A percentile compares a stretch with the other conserved stretches of the same genome.
phyloP scores from a whole-genome alignment of 2,113 vertebrate genomes.

The Bufo gargarizans region DNA sequence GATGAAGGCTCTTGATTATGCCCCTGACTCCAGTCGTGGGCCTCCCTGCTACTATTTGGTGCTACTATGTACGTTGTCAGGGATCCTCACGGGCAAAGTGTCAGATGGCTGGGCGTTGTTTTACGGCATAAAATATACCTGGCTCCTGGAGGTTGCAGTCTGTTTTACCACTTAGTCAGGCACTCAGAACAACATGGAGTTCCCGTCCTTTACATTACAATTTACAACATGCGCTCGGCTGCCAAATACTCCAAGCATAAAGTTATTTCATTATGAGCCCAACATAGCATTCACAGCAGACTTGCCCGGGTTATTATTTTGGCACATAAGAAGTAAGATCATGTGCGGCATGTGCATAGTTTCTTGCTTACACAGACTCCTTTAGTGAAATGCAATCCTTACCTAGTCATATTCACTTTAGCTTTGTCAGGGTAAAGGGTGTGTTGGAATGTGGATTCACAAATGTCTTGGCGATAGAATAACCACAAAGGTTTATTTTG shows the following conservation, averaged over 20 bases:
- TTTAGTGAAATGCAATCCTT: slow-evolving; percentile 28
- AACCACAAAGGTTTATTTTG: slow-evolving; percentile 9
- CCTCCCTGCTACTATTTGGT: not conserved
- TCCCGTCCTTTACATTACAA: slow-evolving; percentile 21
- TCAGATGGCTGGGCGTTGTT: not conserved
- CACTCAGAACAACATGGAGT: not conserved
- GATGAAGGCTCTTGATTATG: not conserved
- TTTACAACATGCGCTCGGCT: slow-evolving; percentile 5
- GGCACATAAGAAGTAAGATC: slow-evolving; percentile 1
- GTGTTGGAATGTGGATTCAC: slow-evolving; percentile 35
- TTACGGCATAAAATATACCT: not conserved
- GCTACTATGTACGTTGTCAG: not conserved
- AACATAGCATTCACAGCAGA: not conserved
- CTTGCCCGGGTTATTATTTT: slow-evolving; percentile 9
- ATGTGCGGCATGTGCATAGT: slow-evolving; percentile 29
- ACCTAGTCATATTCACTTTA: slow-evolving; percentile 28
- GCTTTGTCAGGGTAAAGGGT: not conserved
- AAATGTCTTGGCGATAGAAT: not conserved
- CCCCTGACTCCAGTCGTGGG: no score
- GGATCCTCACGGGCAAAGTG: not conserved
- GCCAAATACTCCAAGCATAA: not conserved
- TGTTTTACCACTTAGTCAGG: not conserved
- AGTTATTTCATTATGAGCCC: not conserved
- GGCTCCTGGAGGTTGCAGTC: not conserved
- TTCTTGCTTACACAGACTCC: slow-evolving; percentile 36